These are phyloP conservation scores for Sparus aurata DNA, from an alignment of 2,797 vertebrate species.

Conservation along the genomic window DNA sequence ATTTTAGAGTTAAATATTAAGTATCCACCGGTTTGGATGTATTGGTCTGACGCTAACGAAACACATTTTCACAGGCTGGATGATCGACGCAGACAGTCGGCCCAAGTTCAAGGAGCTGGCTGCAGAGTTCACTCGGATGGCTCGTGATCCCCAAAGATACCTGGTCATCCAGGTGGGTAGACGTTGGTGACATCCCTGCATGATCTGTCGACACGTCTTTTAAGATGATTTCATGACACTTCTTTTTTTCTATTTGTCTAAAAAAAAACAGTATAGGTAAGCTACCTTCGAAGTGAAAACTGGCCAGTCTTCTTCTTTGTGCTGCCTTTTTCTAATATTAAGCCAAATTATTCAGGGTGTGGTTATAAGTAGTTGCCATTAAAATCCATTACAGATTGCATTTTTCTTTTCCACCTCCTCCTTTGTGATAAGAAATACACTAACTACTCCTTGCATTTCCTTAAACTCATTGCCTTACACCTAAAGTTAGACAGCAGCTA, in stretches of 20 bases:
- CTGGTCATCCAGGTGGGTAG: conserved; percentile 95
- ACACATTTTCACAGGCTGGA: conserved; percentile 91
- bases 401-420: not conserved
- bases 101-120: conserved; percentile 99
- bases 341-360: not conserved
- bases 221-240: not conserved
- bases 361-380: not conserved
- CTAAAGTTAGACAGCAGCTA: not conserved
- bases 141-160: conserved; percentile 97
- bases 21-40: not conserved
- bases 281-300: not conserved
- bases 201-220: not conserved
- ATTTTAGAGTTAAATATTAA: conserved; percentile 13
- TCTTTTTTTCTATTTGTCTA: not conserved
- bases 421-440: not conserved
- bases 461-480: not conserved
- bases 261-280: not conserved
- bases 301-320: not conserved
- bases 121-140: conserved; percentile 98
- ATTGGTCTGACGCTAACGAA: conserved; percentile 8
- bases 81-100: conserved; percentile 99
- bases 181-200: not conserved
- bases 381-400: not conserved
- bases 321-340: conserved; percentile 1
- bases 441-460: not conserved